A percentile compares a stretch with the other conserved stretches of the same genome.
Conservation (phyloP, 2,888 invertebrate genomes). For the Achlya flavicornis region DNA sequence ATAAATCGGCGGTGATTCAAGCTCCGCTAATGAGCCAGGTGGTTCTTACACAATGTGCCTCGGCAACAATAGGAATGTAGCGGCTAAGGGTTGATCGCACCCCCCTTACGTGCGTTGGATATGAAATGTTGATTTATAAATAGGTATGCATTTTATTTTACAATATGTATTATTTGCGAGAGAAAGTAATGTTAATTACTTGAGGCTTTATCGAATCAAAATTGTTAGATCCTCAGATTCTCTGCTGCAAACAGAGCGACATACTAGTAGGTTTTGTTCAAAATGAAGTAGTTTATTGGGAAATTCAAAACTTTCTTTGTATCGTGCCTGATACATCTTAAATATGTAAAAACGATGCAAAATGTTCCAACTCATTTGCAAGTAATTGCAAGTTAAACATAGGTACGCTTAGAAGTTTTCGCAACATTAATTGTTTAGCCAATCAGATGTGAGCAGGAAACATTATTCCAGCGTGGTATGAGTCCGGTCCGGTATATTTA, state of each 20-base stretch:
- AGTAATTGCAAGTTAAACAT: not conserved
- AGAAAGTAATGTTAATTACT: not conserved
- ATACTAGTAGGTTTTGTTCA: not conserved
- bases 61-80: constrained; percentile 62
- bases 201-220: not conserved
- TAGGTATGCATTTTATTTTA: constrained; percentile 11
- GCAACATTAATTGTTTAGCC: constrained; percentile 42
- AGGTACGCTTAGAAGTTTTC: constrained; percentile 29
- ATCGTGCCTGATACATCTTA: not conserved
- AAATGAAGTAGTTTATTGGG: not conserved
- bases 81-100: constrained; percentile 54
- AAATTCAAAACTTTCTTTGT: not conserved
- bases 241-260: too few relatives aligned
- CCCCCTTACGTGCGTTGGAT: constrained; percentile 35
- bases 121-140: constrained; percentile 37
- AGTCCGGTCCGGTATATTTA: constrained; percentile 67
- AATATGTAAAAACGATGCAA: not conserved
- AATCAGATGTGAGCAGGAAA: constrained; percentile 56
- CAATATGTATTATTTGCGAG: not conserved
- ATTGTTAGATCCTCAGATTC: not conserved
- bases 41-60: constrained; percentile 68
- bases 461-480: constrained; percentile 52
- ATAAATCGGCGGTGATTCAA: constrained; percentile 43
- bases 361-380: not conserved
- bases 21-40: constrained; percentile 76